phyloP scores from a whole-genome alignment of 2,113 vertebrate genomes.

The Dolichallabes microphthalmus region DNA sequence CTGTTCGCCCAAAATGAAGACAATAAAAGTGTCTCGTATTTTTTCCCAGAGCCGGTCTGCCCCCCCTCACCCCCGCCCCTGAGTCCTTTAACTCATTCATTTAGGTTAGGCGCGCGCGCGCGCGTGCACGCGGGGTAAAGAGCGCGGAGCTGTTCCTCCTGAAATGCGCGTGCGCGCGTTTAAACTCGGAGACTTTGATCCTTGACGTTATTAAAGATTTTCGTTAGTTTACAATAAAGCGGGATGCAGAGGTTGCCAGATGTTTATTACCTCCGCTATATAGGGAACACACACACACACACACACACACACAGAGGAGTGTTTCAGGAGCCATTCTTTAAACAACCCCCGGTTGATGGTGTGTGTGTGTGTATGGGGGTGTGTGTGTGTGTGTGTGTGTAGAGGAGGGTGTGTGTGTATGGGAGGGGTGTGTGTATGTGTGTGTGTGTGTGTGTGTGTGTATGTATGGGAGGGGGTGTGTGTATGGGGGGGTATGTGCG shows the following conservation, averaged over 20 bases:
- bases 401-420: too few relatives aligned
- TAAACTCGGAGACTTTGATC: background rate
- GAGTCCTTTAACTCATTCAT: background rate
- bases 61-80: background rate
- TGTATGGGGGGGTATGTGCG: too few relatives aligned
- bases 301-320: background rate
- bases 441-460: too few relatives aligned
- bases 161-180: background rate
- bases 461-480: too few relatives aligned
- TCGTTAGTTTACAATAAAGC: background rate
- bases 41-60: background rate
- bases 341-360: too few relatives aligned
- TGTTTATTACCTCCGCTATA: background rate
- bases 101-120: background rate
- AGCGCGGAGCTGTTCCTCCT: too few relatives aligned
- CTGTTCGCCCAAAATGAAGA: background rate
- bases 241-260: background rate
- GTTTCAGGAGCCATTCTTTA: background rate
- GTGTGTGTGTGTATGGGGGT: too few relatives aligned
- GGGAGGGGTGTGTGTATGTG: too few relatives aligned
- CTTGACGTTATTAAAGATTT: too few relatives aligned
- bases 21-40: slow-evolving; percentile 17
- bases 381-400: too few relatives aligned
- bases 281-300: background rate
- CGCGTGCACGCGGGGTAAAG: background rate